phyloP scores from a whole-genome alignment of 2,888 invertebrate genomes.

The Scaptomyza tumidula region DNA sequence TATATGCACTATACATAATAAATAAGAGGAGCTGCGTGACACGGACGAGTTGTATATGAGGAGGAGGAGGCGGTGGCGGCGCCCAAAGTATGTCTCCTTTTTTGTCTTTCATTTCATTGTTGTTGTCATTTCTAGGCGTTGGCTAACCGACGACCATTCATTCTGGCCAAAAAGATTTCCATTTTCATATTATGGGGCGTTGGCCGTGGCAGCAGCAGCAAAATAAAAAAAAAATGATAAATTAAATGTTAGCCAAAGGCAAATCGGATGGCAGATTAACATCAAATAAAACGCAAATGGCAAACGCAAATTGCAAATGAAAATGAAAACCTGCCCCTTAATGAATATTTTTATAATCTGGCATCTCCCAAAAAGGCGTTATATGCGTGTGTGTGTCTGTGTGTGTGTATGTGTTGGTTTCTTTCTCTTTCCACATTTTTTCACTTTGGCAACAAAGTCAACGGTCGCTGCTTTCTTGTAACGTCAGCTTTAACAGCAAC shows the following conservation, averaged over 20 bases:
- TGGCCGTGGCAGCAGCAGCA: constrained; percentile 32
- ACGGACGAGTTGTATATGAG: constrained; percentile 34
- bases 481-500: constrained; percentile 56
- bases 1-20: constrained; percentile 34
- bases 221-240: constrained; percentile 7
- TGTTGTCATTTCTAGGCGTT: constrained; percentile 64
- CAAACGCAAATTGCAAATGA: constrained; percentile 26
- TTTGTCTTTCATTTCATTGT: constrained; percentile 8
- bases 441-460: constrained; percentile 37
- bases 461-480: constrained; percentile 53
- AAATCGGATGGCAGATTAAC: constrained; percentile 73
- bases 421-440: constrained; percentile 7
- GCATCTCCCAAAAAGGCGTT: constrained; percentile 23
- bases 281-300: constrained; percentile 63
- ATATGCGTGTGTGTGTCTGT: constrained; percentile 17
- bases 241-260: constrained; percentile 59
- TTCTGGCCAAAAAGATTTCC: constrained; percentile 45
- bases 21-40: constrained; percentile 53
- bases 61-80: constrained; percentile 54
- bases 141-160: constrained; percentile 33
- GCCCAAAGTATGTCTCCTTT: constrained; percentile 45
- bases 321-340: constrained; percentile 28
- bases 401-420: not conserved
- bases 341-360: constrained; percentile 45
- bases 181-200: constrained; percentile 50